These are phyloP conservation scores for Trissolcus basalis DNA, from an alignment of 1,140 invertebrate species.

Conservation along the genomic window DNA sequence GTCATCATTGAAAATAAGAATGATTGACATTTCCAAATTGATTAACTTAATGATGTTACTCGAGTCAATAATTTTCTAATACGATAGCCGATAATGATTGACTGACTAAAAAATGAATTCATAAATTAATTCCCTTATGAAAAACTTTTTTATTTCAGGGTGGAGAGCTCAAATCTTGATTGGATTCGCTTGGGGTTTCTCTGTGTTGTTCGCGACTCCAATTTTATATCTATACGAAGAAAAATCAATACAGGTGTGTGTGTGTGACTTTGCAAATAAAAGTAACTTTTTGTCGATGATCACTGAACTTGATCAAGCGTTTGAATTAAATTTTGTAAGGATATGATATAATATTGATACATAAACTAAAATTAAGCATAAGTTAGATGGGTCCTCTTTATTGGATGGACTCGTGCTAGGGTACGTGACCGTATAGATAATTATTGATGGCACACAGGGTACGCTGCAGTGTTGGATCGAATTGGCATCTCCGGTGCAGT, in stretches of 20 bases:
- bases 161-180: constrained; percentile 87
- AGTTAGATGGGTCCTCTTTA: constrained; percentile 12
- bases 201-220: constrained; percentile 89
- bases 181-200: constrained; percentile 87
- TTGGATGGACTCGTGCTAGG: neutral
- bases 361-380: neutral
- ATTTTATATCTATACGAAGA: constrained; percentile 89
- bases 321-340: neutral
- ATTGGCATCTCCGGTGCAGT: constrained; percentile 82
- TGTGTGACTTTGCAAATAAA: neutral
- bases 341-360: neutral
- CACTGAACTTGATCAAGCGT: neutral
- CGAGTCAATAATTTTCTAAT: no score
- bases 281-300: neutral
- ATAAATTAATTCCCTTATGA: no score
- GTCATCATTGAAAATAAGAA: no score
- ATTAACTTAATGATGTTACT: no score
- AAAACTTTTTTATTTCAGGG: constrained; percentile 79
- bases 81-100: no score
- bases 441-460: constrained; percentile 76
- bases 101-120: no score
- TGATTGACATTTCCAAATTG: no score
- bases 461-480: constrained; percentile 94
- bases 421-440: constrained; percentile 27
- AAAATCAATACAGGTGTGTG: constrained; percentile 82